These are phyloP conservation scores for Puntigrus tetrazona DNA, from an alignment of 2,113 vertebrate species.

Conservation along the genomic window DNA sequence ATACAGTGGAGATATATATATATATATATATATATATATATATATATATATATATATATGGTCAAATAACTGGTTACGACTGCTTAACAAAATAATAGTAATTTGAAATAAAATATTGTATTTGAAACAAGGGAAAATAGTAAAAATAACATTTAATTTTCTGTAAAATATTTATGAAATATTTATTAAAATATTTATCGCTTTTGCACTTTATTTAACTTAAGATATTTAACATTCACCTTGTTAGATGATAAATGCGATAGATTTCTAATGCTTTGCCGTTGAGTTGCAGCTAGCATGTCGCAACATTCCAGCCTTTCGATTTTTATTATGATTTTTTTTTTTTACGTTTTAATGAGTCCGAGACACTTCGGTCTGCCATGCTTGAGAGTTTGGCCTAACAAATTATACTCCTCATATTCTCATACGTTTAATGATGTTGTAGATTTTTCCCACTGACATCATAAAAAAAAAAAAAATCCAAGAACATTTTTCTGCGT, in stretches of 20 bases:
- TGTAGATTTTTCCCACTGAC: slow-evolving; percentile 74
- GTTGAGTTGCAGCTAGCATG: neutral
- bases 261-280: neutral
- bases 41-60: no score
- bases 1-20: no score
- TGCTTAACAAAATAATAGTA: no score
- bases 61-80: no score
- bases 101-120: no score
- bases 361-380: slow-evolving; percentile 63
- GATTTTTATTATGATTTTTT: no score
- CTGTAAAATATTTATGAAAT: no score
- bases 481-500: slow-evolving; percentile 56
- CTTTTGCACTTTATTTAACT: no score
- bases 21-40: no score
- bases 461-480: slow-evolving; percentile 66
- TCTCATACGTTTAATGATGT: slow-evolving; percentile 66
- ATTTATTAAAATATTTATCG: no score
- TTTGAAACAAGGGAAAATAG: no score
- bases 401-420: slow-evolving; percentile 57
- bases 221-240: neutral
- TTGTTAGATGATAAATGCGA: neutral
- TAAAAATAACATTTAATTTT: no score
- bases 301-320: neutral
- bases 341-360: slow-evolving; percentile 72
- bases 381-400: slow-evolving; percentile 67